phyloP scores from a whole-genome alignment of 2,888 invertebrate species.

The Rhagophthalmus giganteus region DNA sequence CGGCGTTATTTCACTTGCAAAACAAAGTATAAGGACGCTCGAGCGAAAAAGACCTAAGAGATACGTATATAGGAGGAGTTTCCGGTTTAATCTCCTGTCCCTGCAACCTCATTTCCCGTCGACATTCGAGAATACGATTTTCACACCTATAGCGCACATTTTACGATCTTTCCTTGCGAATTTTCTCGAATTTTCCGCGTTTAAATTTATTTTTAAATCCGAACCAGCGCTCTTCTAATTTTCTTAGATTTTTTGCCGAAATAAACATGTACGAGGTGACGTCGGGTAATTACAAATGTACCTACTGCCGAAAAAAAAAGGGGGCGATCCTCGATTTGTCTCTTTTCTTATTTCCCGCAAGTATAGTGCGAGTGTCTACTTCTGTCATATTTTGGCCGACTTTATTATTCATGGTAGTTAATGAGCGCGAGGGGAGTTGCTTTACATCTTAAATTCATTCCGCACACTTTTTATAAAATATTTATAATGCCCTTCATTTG shows the following conservation, averaged over 20 bases:
- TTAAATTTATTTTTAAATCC: not conserved
- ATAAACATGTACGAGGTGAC: no score
- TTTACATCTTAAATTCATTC: slow-evolving; percentile 30
- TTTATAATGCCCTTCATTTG: slow-evolving; percentile 10
- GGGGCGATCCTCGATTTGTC: no score
- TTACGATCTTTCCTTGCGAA: slow-evolving; percentile 9
- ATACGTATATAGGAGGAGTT: slow-evolving; percentile 14
- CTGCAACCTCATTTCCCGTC: slow-evolving; percentile 32
- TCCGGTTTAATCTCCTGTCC: slow-evolving; percentile 35
- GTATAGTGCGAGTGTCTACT: no score
- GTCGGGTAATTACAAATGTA: no score
- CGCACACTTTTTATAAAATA: slow-evolving; percentile 25
- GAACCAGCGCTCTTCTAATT: not conserved
- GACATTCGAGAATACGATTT: slow-evolving; percentile 18
- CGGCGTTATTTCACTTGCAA: not conserved
- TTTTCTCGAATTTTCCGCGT: slow-evolving; percentile 1
- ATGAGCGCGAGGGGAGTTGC: slow-evolving; percentile 26
- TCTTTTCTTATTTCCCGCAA: no score
- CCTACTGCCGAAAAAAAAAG: no score
- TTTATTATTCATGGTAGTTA: slow-evolving; percentile 28
- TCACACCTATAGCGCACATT: slow-evolving; percentile 13
- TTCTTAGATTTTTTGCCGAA: not conserved
- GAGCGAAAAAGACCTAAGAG: not conserved
- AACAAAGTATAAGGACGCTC: slow-evolving; percentile 3
- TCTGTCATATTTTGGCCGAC: slow-evolving; percentile 26